Base-by-base conservation (phyloP, 1,140 invertebrate genomes). In the Drosophila jambulina region DNA sequence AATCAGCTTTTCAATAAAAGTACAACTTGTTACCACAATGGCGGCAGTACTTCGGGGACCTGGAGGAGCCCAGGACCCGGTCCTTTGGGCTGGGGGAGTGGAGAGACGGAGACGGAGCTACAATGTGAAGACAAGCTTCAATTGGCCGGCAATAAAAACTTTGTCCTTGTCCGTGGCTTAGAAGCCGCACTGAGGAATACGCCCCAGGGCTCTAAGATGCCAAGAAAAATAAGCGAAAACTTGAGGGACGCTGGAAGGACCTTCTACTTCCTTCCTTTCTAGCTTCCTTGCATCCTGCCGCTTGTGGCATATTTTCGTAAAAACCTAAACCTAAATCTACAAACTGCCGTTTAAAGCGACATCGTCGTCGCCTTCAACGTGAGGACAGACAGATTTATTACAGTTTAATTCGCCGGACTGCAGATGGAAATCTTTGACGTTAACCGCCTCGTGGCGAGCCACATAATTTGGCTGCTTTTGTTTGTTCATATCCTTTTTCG, bases 71-170 rank as follows among this genome's bases (percentile, higher is more conserved):
- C 23, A 12, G 27, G 43, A 58, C 13, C 13, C 15, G 61, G 57
- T 53, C 68, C 46, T 53, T 64, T 36, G 60, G 68, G 51, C 61
- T 21, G 9, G 8, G 17, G 43, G 8, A 45, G 29, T 7, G 36
- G 53, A 54, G 57, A 42, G 67, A 25, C 34, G 34, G 56, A 45
- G 59, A 43, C 32, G 45, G 32, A 25, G 53, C 15, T n/a, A 56
- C 53, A 56, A 56, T 54, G 46, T 13, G 27, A 72, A 67, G 76
- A 63, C 70, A 78, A 77, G 70, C 72, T 90, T 63, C 85, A 88
- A 88, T 88, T 90, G 85, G 62, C 64, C 80, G 61, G 78, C 81
- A 88, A 88, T 90, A 90, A 88, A 87, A 88, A 88, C 69, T 88
- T 88, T 78, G 65, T 78, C 85, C 69, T 87, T 83, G 42, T 65